phyloP scores from a whole-genome alignment of 2,797 vertebrate species.

The Pangasius djambal region DNA sequence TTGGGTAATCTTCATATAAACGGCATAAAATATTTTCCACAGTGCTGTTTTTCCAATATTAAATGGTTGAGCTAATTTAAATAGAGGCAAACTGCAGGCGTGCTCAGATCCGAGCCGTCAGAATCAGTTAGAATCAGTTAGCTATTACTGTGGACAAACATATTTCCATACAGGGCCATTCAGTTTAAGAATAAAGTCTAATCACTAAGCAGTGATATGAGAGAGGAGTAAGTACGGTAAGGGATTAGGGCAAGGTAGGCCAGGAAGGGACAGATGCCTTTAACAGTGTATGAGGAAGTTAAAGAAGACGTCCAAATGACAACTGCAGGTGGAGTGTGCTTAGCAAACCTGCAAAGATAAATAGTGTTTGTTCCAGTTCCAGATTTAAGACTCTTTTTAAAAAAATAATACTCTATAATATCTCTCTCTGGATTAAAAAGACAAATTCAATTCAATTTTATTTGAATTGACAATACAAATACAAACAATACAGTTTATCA shows the following conservation, averaged over 20 bases:
- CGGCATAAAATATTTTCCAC: slow-evolving; percentile 56
- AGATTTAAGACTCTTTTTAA: slow-evolving; percentile 1
- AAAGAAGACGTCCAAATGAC: slow-evolving; percentile 26
- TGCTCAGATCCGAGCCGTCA: slow-evolving; percentile 57
- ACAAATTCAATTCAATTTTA: not conserved
- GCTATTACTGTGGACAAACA: slow-evolving; percentile 48
- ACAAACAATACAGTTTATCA: not conserved
- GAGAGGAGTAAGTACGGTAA: slow-evolving; percentile 17
- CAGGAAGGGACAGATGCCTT: slow-evolving; percentile 43
- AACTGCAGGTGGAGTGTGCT: slow-evolving; percentile 28
- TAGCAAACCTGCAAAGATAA: slow-evolving; percentile 31
- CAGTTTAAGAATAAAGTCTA: slow-evolving; percentile 37
- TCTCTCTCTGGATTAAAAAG: not conserved
- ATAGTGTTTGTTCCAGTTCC: slow-evolving; percentile 27
- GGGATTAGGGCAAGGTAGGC: slow-evolving; percentile 19
- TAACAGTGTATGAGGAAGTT: slow-evolving; percentile 13
- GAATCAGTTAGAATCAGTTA: slow-evolving; percentile 54
- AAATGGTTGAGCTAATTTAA: slow-evolving; percentile 66
- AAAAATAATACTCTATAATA: not conserved
- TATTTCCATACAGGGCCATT: slow-evolving; percentile 46
- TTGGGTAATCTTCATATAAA: slow-evolving; percentile 41
- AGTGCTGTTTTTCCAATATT: slow-evolving; percentile 57
- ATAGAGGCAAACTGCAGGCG: slow-evolving; percentile 53
- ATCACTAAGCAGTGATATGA: slow-evolving; percentile 32
- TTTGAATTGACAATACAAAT: no score